These are phyloP conservation scores for Polydrusus tereticollis DNA, from an alignment of 2,888 invertebrate species.

Conservation along the genomic window DNA sequence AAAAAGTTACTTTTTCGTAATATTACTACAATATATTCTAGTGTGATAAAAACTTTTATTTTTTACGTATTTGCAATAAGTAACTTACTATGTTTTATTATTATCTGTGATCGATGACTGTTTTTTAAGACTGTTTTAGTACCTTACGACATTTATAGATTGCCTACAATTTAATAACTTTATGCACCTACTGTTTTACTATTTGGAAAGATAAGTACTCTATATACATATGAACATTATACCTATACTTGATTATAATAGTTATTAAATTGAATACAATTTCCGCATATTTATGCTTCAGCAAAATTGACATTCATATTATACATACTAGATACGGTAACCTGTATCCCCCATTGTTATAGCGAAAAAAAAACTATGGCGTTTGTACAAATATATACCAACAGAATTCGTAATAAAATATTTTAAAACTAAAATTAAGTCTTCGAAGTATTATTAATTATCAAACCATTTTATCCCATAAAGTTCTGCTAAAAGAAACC, in stretches of 20 bases:
- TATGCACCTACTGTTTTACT: conserved; percentile 10
- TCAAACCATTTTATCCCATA: conserved; percentile 32
- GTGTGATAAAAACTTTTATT: conserved; percentile 18
- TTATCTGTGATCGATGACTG: conserved; percentile 16
- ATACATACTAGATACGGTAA: conserved; percentile 15
- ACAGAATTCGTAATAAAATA: conserved; percentile 35
- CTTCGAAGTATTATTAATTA: conserved; percentile 41
- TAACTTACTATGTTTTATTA: conserved; percentile 14
- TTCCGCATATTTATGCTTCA: conserved; percentile 30
- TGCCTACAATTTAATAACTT: conserved; percentile 44
- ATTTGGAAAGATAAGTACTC: neutral
- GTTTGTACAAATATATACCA: conserved; percentile 42
- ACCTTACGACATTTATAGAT: conserved; percentile 6
- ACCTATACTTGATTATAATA: conserved; percentile 5
- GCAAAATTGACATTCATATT: neutral
- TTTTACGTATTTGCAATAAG: neutral
- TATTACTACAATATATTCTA: conserved; percentile 8
- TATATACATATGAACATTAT: neutral
- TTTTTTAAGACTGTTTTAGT: conserved; percentile 16
- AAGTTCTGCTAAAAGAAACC: conserved; percentile 9
- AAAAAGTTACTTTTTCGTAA: neutral
- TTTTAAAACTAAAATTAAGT: conserved; percentile 35
- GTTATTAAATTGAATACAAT: conserved; percentile 41
- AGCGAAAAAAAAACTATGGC: conserved; percentile 23
- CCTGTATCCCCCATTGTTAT: conserved; percentile 24